A percentile compares a stretch with the other conserved stretches of the same genome.
Conservation (phyloP, 2,888 invertebrate species). For the Cerastis leucographa region DNA sequence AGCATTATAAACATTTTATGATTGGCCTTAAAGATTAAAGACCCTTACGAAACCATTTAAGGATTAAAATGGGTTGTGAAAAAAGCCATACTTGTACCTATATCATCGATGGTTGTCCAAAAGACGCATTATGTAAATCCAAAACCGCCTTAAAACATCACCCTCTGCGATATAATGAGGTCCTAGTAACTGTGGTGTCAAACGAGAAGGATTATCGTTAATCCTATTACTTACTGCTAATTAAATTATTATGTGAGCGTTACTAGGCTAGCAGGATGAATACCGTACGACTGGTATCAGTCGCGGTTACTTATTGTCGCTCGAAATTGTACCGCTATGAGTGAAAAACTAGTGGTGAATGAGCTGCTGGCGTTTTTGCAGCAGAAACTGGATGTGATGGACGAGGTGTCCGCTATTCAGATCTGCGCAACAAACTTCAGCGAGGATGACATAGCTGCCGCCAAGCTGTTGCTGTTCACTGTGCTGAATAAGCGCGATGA, state of each 20-base stretch:
- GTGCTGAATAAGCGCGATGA: no score
- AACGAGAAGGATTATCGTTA: constrained; percentile 61
- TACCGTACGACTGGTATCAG: constrained; percentile 21
- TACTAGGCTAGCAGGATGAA: constrained; percentile 12
- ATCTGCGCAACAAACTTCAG: no score
- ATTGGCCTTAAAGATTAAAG: neutral
- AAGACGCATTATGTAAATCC: constrained; percentile 4
- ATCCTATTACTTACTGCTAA: constrained; percentile 62
- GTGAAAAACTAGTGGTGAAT: no score
- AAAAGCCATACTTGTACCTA: neutral
- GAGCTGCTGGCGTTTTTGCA: no score
- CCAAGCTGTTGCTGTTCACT: no score
- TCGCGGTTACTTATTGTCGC: neutral
- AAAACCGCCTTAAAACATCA: constrained; percentile 21
- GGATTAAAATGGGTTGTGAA: neutral
- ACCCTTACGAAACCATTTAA: neutral
- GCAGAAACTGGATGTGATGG: no score
- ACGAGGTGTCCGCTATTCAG: no score
- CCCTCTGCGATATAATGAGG: constrained; percentile 42
- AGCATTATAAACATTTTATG: neutral
- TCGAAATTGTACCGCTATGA: no score
- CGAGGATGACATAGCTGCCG: no score
- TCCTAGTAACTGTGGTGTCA: constrained; percentile 45
- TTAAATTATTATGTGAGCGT: constrained; percentile 59
- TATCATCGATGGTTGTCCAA: neutral